phyloP scores from a whole-genome alignment of 1,140 invertebrate species.

The Caenorhabditis elegans region DNA sequence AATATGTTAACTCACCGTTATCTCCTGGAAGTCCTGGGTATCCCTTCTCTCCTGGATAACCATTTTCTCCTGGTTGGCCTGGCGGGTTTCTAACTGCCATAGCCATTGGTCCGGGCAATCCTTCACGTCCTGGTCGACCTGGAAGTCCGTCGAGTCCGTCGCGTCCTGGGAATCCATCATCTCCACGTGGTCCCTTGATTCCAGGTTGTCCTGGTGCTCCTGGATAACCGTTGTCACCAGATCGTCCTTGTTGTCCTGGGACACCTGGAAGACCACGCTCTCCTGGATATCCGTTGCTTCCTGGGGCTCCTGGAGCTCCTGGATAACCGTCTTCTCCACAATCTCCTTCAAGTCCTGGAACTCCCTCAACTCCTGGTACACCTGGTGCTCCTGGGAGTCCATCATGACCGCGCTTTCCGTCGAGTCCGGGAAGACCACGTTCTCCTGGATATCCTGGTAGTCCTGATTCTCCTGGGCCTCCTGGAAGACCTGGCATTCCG shows the following conservation, averaged over 20 bases:
- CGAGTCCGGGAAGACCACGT: slow-evolving; percentile 37
- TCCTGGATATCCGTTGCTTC: slow-evolving; percentile 45
- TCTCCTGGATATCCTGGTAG: slow-evolving; percentile 49
- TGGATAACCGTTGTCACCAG: slow-evolving; percentile 48
- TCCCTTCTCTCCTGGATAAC: slow-evolving; percentile 53
- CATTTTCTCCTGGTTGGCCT: slow-evolving; percentile 51
- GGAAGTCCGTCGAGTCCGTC: slow-evolving; percentile 48
- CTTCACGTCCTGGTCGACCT: slow-evolving; percentile 39
- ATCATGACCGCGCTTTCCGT: slow-evolving; percentile 43
- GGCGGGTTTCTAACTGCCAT: slow-evolving; percentile 7
- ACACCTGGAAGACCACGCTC: slow-evolving; percentile 35
- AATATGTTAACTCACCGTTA: slow-evolving; percentile 23
- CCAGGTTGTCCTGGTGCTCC: slow-evolving; percentile 42
- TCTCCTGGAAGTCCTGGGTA: slow-evolving; percentile 48
- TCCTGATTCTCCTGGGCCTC: slow-evolving; percentile 51
- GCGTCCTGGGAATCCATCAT: slow-evolving; percentile 36
- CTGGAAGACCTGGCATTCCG: slow-evolving; percentile 45
- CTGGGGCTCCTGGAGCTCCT: slow-evolving; percentile 45
- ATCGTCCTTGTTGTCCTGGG: slow-evolving; percentile 46
- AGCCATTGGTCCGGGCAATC: slow-evolving; percentile 30
- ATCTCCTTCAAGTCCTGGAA: slow-evolving; percentile 47
- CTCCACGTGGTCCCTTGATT: slow-evolving; percentile 37
- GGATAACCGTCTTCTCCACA: slow-evolving; percentile 44
- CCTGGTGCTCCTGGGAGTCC: slow-evolving; percentile 48
- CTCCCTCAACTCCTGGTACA: slow-evolving; percentile 45